Base-by-base conservation (phyloP, 2,797 vertebrate genomes). In the Paramormyrops hopkinsi region DNA sequence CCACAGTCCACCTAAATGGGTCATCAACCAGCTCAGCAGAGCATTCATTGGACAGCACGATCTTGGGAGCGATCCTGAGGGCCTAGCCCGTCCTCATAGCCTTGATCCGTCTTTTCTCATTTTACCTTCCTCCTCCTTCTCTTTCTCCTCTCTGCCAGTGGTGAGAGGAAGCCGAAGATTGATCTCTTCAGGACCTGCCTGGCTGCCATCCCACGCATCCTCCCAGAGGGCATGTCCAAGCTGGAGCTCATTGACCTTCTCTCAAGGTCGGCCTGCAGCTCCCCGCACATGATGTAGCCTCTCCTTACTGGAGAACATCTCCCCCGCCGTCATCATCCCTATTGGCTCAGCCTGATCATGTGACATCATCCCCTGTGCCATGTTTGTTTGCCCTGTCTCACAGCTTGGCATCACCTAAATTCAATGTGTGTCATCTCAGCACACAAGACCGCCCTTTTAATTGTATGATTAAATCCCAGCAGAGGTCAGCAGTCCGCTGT, bases 171-270 rank as follows among this genome's bases (percentile, higher is more conserved):
- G 92, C 99, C 99, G 33, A 99, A 99, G 95, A 99, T 99, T 0
- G 99, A 99, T 92, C 96, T 99, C 88, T 99, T 99, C 94, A 96
- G 99, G 93, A 99, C 99, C 0, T 99, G 99, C 84, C 98, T 99
- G 90, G 98, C 99, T 76, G 98, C 98, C 90, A 98, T 99, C 93
- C 99, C 99, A 91, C 97, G 99, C 5, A 96, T 99, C 86, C 97
- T 99, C 91, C 99, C 99, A 6, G 99, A 99, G 85, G 98, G 98
- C 93, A 98, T 99, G 98, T 99, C 98, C 91, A 99, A 99, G 94
- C 97, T 97, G 44, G 99, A 99, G 92, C 95, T 99, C 90, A 99
- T 99, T 0, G 99, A 99, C 94, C 95, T 99, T 90, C 96, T 99
- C 50, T 96, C 99, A 87, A 96, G 99, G 99, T 99, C 93, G 93